Evolutionary conservation across 64 coral and sea anemone genomes (phyloP), one percentile per base, ranked within the genome.

Genomic region (Dendrophyllia cribrosa): DNA sequence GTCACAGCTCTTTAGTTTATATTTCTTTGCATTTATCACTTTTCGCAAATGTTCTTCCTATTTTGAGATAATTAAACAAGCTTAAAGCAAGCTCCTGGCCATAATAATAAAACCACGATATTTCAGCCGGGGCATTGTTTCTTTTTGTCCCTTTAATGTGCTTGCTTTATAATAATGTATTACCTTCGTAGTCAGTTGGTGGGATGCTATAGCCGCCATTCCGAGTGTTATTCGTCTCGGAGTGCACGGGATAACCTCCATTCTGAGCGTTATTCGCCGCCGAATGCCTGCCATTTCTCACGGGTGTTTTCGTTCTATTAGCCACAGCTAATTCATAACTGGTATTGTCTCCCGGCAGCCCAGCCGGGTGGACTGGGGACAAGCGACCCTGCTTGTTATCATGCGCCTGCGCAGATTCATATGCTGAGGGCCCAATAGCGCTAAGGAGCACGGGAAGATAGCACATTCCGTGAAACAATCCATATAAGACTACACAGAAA

Each of bases 361-460:
- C 48, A 6, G 23, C 7, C 14, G 95, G 95, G 21, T 91, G 66
- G 47, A 96, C 80, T 85, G 91, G 91, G 6, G 91, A 96, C 13
- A 44, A 47, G 19, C 81, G 73, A 23, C 15, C 34, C 5, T 67
- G 12, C 26, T 88, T 83, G 22, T 45, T 14, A 10, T 90, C 87
- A 20, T 82, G 88, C 21, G 43, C 17, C 24, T 66, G 11, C n/a
- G 96, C 96, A 67, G 93, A 95, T 3, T 95, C 86, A 43, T 98
- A 98, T 0, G 96, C 89, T 0, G 96, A 12, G 16, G 96, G 96
- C 1, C 89, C 93, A 70, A 98, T 95, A 4, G 93, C 75, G 52
- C 70, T 89, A 14, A 98, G 90, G 24, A 98, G 64, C 52, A 98
- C 96, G 65, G 96, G 96, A 66, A 98, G 93, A 53, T 85, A 98